phyloP scores from a whole-genome alignment of 2,888 invertebrate genomes.

The Merodon equestris region DNA sequence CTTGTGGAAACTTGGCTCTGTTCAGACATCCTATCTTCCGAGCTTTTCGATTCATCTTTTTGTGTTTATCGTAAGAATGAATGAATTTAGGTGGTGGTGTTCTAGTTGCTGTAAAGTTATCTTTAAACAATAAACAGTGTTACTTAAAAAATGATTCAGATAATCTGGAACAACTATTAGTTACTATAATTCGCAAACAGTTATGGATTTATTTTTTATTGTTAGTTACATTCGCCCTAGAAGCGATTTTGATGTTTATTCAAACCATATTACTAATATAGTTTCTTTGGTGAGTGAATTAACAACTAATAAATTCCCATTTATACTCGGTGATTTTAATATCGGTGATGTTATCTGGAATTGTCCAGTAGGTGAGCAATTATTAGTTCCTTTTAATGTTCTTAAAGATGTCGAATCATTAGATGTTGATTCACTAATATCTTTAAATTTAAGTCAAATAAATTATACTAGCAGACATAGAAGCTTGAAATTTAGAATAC shows the following conservation, averaged over 20 bases:
- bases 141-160: background rate
- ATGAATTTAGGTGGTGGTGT: too few relatives aligned
- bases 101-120: too few relatives aligned
- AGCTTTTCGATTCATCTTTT: too few relatives aligned
- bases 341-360: too few relatives aligned
- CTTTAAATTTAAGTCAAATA: background rate
- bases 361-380: background rate
- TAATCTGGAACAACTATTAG: background rate
- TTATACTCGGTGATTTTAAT: too few relatives aligned
- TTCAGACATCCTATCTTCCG: too few relatives aligned
- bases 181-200: background rate
- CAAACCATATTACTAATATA: background rate
- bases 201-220: constrained; percentile 1
- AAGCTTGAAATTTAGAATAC: too few relatives aligned
- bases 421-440: background rate
- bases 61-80: background rate
- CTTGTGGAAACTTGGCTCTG: too few relatives aligned
- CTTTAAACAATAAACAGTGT: background rate
- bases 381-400: background rate
- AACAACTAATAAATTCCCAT: background rate
- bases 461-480: too few relatives aligned
- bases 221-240: constrained; percentile 1
- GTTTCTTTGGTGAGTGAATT: background rate
- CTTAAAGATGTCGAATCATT: background rate
- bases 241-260: background rate